Conservation (phyloP, 2,113 vertebrate species). For the Leptosomus discolor region DNA sequence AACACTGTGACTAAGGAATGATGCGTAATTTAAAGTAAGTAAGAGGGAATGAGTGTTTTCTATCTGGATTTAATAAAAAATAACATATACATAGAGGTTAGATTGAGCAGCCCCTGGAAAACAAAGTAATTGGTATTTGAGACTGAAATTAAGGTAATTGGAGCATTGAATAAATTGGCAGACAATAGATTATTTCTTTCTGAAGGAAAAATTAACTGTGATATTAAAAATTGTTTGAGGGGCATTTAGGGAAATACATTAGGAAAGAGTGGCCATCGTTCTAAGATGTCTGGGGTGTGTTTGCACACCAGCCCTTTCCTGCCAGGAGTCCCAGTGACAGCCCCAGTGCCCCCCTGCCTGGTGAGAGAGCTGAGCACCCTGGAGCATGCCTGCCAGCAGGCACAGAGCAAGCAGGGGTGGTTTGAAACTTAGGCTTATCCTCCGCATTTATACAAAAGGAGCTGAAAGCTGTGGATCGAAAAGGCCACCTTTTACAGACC, state of each 20-base stretch:
- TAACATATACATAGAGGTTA: background rate
- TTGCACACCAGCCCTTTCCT: background rate
- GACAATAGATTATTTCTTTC: background rate
- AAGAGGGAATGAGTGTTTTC: background rate
- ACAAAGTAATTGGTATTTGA: background rate
- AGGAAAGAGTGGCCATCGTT: background rate
- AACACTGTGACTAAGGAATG: background rate
- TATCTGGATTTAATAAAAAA: background rate
- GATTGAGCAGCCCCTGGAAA: background rate
- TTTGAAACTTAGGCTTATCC: background rate
- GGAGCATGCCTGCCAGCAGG: accelerated
- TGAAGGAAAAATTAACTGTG: background rate
- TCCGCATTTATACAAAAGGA: background rate
- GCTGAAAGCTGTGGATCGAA: background rate
- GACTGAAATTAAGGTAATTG: background rate
- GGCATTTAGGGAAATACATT: background rate
- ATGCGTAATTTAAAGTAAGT: background rate
- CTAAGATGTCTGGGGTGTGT: background rate
- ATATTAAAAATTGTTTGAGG: background rate
- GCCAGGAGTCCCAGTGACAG: accelerated
- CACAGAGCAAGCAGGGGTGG: too few relatives aligned
- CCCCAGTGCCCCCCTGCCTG: background rate
- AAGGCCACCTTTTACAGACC: background rate
- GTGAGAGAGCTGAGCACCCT: accelerated
- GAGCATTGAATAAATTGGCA: background rate